These are phyloP conservation scores for Poecilus cupreus DNA, from an alignment of 2,888 invertebrate genomes.

Conservation along the genomic window DNA sequence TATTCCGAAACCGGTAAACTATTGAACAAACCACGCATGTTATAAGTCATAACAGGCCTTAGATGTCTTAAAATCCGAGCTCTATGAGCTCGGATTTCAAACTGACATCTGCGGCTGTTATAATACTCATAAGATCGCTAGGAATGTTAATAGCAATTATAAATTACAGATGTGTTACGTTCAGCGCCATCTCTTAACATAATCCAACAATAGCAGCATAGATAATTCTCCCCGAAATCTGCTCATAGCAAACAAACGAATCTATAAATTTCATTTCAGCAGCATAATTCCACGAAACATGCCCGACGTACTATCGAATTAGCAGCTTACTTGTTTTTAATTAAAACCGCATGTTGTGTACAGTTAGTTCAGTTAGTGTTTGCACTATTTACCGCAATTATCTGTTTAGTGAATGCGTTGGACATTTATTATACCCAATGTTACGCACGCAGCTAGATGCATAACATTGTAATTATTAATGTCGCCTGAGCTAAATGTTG, in stretches of 20 bases:
- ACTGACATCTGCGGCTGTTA: too few species aligned
- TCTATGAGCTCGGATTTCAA: too few species aligned
- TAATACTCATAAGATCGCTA: too few species aligned
- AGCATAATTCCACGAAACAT: neutral
- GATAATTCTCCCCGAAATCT: neutral
- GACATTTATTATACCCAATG: too few species aligned
- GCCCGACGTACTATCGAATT: neutral
- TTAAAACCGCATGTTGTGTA: neutral
- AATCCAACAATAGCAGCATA: neutral
- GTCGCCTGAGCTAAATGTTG: conserved; percentile 11
- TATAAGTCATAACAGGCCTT: too few species aligned
- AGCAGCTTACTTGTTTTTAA: conserved; percentile 20
- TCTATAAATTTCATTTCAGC: neutral
- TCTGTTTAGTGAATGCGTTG: conserved; percentile 17
- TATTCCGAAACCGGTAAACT: too few species aligned
- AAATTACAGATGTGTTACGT: too few species aligned
- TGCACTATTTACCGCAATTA: conserved; percentile 39
- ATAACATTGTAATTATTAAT: conserved; percentile 40
- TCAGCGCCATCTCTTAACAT: too few species aligned
- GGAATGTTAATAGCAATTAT: too few species aligned
- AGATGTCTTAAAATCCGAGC: too few species aligned
- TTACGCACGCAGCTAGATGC: neutral
- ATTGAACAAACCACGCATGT: too few species aligned
- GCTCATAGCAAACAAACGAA: neutral
- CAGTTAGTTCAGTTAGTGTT: conserved; percentile 8